Percentiles rank a stretch among this genome's conserved stretches.
These are phyloP conservation scores for Megastigmus dorsalis DNA, from an alignment of 2,888 invertebrate species.

Conservation along the genomic window DNA sequence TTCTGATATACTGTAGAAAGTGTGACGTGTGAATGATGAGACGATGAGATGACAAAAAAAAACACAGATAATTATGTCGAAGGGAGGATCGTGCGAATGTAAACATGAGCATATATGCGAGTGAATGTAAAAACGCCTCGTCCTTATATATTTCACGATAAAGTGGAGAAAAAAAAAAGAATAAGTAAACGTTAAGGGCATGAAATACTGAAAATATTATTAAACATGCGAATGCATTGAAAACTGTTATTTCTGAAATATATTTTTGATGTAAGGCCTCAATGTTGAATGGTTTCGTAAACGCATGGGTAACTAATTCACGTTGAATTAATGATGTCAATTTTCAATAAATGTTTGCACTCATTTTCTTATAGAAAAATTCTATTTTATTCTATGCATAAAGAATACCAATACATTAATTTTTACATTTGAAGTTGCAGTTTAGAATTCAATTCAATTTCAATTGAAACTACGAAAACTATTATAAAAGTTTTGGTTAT, in stretches of 20 bases:
- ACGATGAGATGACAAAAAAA: not conserved
- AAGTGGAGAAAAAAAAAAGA: not conserved
- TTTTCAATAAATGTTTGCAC: not conserved
- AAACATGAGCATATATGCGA: not conserved
- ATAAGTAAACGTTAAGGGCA: slow-evolving; percentile 11
- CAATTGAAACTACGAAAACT: not conserved
- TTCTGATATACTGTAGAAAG: slow-evolving; percentile 49
- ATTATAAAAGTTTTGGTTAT: not conserved
- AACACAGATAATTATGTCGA: not conserved
- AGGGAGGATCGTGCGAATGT: not conserved
- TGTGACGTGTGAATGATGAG: slow-evolving; percentile 14
- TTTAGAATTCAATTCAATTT: not conserved
- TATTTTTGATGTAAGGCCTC: slow-evolving; percentile 20
- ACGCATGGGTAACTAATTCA: slow-evolving; percentile 7
- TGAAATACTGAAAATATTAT: slow-evolving; percentile 40
- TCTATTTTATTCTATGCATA: not conserved
- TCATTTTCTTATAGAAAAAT: slow-evolving; percentile 28
- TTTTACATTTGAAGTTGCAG: too few relatives aligned
- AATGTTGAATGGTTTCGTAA: not conserved
- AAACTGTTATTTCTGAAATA: slow-evolving; percentile 11
- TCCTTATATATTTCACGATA: slow-evolving; percentile 37
- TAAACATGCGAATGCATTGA: slow-evolving; percentile 24
- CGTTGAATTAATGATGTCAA: slow-evolving; percentile 14
- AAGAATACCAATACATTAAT: too few relatives aligned
- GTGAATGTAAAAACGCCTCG: slow-evolving; percentile 20